phyloP scores from a whole-genome alignment of 2,888 invertebrate species.

The Drosophila quinaria region DNA sequence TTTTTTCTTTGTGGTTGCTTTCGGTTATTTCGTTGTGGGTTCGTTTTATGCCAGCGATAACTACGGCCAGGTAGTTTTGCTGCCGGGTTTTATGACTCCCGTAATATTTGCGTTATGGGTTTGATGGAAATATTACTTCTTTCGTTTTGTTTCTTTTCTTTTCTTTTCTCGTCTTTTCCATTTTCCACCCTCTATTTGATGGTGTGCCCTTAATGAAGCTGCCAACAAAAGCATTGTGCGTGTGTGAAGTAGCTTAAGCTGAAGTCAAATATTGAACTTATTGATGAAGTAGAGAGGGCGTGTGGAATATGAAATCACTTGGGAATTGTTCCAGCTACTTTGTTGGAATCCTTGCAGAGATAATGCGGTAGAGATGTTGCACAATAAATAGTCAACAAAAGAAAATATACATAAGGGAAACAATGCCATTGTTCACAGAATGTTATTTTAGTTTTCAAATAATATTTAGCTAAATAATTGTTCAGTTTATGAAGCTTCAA shows the following conservation, averaged over 20 bases:
- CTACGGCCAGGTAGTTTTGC: slow-evolving; percentile 52
- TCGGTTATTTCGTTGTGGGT: slow-evolving; percentile 27
- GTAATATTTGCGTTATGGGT: slow-evolving; percentile 65
- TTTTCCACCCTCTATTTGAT: slow-evolving; percentile 29
- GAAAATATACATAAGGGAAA: slow-evolving; percentile 1
- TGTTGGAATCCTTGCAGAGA: slow-evolving; percentile 5
- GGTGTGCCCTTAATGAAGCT: slow-evolving; percentile 73
- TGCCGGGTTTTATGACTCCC: slow-evolving; percentile 58
- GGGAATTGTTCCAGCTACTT: slow-evolving; percentile 16
- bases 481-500: background rate
- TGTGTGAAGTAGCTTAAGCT: slow-evolving; percentile 51
- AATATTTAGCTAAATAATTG: background rate
- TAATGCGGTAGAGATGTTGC: background rate
- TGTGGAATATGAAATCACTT: slow-evolving; percentile 1
- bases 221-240: slow-evolving; percentile 55
- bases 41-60: slow-evolving; percentile 49
- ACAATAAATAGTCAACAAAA: background rate
- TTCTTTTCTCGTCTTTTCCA: background rate
- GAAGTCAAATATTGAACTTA: slow-evolving; percentile 74
- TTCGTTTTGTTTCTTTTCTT: slow-evolving; percentile 6
- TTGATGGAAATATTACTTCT: slow-evolving; percentile 36
- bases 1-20: slow-evolving; percentile 3
- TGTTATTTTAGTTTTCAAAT: background rate
- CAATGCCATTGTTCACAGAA: background rate
- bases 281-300: slow-evolving; percentile 55